phyloP scores from a whole-genome alignment of 2,113 vertebrate species.

The Anser brachyrhynchus region DNA sequence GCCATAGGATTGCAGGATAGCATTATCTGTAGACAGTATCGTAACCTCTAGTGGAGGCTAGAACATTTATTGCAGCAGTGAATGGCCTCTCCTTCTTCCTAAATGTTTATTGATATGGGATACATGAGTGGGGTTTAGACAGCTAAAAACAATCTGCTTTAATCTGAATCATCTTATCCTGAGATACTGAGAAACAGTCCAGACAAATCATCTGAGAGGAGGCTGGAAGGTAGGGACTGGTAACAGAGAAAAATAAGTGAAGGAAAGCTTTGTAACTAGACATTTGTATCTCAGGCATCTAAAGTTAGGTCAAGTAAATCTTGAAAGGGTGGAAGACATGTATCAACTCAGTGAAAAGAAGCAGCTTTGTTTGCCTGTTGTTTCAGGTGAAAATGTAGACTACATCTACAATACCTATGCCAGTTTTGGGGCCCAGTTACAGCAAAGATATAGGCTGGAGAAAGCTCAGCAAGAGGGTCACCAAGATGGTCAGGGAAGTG shows the following conservation, averaged over 20 bases:
- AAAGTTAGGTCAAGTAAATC: background rate
- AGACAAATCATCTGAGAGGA: background rate
- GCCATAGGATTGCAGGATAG: no score
- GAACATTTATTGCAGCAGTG: background rate
- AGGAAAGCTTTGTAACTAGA: background rate
- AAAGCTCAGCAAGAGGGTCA: background rate
- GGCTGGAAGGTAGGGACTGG: background rate
- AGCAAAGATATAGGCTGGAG: background rate
- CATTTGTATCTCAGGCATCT: background rate
- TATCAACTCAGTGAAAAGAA: background rate
- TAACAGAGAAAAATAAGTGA: background rate
- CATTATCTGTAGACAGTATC: background rate
- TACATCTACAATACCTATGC: rapidly evolving
- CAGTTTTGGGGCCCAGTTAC: background rate
- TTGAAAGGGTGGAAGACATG: no score
- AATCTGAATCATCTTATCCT: background rate
- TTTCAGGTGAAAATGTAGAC: background rate
- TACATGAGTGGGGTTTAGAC: background rate
- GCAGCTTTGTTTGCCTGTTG: background rate
- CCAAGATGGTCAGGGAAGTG: no score
- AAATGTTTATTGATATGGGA: background rate
- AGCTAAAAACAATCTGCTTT: background rate
- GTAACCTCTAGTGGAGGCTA: background rate
- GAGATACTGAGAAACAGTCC: background rate
- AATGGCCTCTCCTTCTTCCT: background rate